Percentiles rank a stretch among this genome's conserved stretches.
Conservation (phyloP, 1,140 invertebrate genomes). For the Battus philenor region DNA sequence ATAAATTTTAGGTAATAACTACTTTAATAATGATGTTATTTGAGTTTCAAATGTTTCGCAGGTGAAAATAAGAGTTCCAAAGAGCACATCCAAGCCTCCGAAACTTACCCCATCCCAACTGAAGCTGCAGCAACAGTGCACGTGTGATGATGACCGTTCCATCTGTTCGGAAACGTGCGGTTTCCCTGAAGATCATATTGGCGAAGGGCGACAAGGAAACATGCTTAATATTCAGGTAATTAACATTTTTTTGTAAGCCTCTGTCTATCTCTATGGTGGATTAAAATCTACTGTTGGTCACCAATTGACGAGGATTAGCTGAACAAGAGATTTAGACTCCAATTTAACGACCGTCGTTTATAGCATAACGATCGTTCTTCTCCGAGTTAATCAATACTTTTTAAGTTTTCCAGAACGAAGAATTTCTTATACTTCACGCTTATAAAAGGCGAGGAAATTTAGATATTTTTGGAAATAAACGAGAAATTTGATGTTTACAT, state of each 20-base stretch:
- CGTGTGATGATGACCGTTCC: slow-evolving; percentile 53
- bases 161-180: slow-evolving; percentile 61
- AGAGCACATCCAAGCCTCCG: slow-evolving; percentile 54
- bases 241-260: background rate
- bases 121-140: slow-evolving; percentile 55
- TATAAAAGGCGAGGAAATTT: too few relatives aligned
- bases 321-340: too few relatives aligned
- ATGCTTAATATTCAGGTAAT: slow-evolving; percentile 53
- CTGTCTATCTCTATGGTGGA: background rate
- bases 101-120: slow-evolving; percentile 56
- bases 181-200: slow-evolving; percentile 22
- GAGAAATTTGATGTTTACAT: too few relatives aligned
- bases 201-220: slow-evolving; percentile 29
- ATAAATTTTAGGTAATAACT: too few relatives aligned
- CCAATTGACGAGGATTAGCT: too few relatives aligned
- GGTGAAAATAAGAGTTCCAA: slow-evolving; percentile 66
- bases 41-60: slow-evolving; percentile 22
- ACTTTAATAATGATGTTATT: too few relatives aligned
- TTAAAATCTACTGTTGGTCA: background rate
- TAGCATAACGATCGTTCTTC: too few relatives aligned
- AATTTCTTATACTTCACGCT: too few relatives aligned
- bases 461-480: too few relatives aligned
- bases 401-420: too few relatives aligned
- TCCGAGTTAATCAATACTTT: too few relatives aligned
- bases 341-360: too few relatives aligned